Evolutionary conservation across 2,888 invertebrate genomes (phyloP), one percentile per base, ranked within the genome.

Genomic region (Platycheirus rosarum): DNA sequence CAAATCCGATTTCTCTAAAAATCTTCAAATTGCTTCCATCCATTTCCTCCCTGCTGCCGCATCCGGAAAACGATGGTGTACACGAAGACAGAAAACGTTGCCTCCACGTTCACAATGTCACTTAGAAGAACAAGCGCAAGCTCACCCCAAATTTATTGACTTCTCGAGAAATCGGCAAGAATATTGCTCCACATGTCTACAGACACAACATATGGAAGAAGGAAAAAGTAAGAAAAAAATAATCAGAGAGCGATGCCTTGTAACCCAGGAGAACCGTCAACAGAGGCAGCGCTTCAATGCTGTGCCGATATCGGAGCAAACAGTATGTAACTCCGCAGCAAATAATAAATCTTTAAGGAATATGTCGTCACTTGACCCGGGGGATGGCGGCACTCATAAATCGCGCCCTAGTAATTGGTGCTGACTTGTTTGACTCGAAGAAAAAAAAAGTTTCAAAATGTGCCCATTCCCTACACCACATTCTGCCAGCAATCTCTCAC

Each of bases 361-460:
- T 85, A 86, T 85, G 85, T 85, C 85, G 85, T 85, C 85, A 85
- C 84, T 85, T 86, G 86, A 86, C 85, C 86, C 75, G 71, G 62
- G 84, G 85, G 84, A 77, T 78, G 85, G 78, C 79, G 77, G 85
- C 77, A 84, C 75, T 84, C 85, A 85, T 86, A 86, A 86, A 86
- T 86, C 70, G 79, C 84, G 51, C 68, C 75, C 76, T 55, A 85
- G 85, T 85, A 86, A 86, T 86, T 86, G 85, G 80, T 79, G 85
- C 78, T 79, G 85, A 85, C 84, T 82, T 82, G 77, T 77, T 77
- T 82, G 77, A 82, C 77, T 82, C 53, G 40, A 44, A 48, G 66
- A 65, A 51, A 13, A 14, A 44, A 70, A 51, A 37, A 48, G 42
- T 69, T 53, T 68, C 63, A 63, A 76, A 82, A 75, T 65, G 57